Base-by-base conservation (phyloP, 2,113 vertebrate genomes). In the Arvicanthis niloticus region DNA sequence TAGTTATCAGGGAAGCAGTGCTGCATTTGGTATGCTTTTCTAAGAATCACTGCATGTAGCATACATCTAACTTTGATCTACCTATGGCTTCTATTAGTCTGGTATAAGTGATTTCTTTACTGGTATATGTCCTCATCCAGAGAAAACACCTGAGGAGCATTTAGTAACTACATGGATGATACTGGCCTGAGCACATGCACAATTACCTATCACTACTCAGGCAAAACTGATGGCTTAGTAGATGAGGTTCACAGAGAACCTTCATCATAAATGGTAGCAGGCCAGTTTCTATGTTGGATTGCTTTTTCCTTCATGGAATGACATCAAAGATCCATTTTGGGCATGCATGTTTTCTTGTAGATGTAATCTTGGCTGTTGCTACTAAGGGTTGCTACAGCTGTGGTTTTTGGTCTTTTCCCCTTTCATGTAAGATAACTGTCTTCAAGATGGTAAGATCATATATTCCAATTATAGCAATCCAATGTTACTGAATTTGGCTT, bases 291-390 rank as follows among this genome's bases (percentile, higher is more conserved):
- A 45, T 81, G 21, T 37, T 68, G 22, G 26, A 21, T 89, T 85
- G 40, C 9, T 68, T 91, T 92, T 42, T 84, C n/a, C 8, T 26
- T 22, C n/a, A 88, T 95, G 29, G 91, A 68, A 75, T 88, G 53
- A 34, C 19, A 24, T 70, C 85, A 31, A n/a, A 91, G 40, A 26
- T 81, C n/a, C 42, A 48, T 21, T 12, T 13, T 22, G 78, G 45
- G 31, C 1, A 4, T 15, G 29, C 2, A 12, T 17, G 56, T 95
- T 89, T 77, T 86, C 68, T 88, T 67, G 58, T 67, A 48, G 24
- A 34, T 81, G 40, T 73, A 53, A 40, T 10, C 0, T 17, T 10
- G 37, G 26, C 51, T 51, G 3, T 22, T 45, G 31, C 9, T 42
- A 37, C 29, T 29, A 34, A 7, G 21, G 6, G n/a, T 56, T 2